A percentile compares a stretch with the other conserved stretches of the same genome.
These are phyloP conservation scores for Thymelicus acteon DNA, from an alignment of 2,888 invertebrate genomes.

Conservation along the genomic window DNA sequence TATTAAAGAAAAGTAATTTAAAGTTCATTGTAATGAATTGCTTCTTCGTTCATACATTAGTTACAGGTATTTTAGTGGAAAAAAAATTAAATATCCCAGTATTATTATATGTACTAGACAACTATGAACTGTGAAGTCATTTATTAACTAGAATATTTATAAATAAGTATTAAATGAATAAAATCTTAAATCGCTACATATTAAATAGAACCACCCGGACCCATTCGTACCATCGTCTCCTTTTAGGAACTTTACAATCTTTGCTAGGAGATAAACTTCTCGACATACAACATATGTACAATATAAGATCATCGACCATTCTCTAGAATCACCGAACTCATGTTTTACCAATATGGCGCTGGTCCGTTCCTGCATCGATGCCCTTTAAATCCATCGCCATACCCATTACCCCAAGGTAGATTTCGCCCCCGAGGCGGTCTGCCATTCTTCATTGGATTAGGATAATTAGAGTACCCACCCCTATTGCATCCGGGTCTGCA, in stretches of 20 bases:
- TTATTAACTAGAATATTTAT: too few relatives aligned
- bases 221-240: neutral
- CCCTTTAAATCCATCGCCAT: slow-evolving; percentile 71
- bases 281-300: slow-evolving; percentile 14
- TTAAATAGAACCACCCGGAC: neutral
- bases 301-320: slow-evolving; percentile 23
- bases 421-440: slow-evolving; percentile 66
- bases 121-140: too few relatives aligned
- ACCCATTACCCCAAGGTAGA: slow-evolving; percentile 71
- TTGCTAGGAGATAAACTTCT: neutral
- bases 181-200: neutral
- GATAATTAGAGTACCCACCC: slow-evolving; percentile 58
- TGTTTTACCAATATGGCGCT: slow-evolving; percentile 71
- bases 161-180: neutral
- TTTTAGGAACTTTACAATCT: neutral
- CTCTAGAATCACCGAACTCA: neutral
- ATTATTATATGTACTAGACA: too few relatives aligned
- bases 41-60: too few relatives aligned
- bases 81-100: too few relatives aligned
- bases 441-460: slow-evolving; percentile 59
- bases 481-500: slow-evolving; percentile 69
- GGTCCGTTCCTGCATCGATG: slow-evolving; percentile 71
- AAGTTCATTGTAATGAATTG: too few relatives aligned
- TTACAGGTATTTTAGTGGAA: too few relatives aligned
- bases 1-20: too few relatives aligned